Conservation (phyloP, 1,140 invertebrate species). For the Copidosoma floridanum region DNA sequence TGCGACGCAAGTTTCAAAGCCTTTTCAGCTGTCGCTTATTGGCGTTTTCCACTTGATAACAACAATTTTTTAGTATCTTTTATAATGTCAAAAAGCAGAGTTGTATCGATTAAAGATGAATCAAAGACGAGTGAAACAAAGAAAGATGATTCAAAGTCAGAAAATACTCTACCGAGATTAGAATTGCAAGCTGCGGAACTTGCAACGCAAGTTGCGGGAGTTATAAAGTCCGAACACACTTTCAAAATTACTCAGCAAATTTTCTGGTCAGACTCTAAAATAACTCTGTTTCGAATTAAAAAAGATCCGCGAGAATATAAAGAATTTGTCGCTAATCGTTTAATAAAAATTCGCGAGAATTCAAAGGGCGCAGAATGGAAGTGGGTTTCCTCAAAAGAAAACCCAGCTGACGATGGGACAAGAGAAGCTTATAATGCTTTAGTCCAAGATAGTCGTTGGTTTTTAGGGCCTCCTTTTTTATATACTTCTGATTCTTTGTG, state of each 20-base stretch:
- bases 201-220: not conserved
- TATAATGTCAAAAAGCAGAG: not conserved
- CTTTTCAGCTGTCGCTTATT: not conserved
- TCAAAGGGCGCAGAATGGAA: constrained; percentile 29
- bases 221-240: not conserved
- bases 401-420: constrained; percentile 36
- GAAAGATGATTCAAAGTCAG: too few species aligned
- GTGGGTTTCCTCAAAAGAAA: constrained; percentile 32
- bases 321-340: constrained; percentile 46
- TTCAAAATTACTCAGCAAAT: not conserved
- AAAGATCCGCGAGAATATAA: constrained; percentile 22
- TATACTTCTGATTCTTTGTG: too few species aligned
- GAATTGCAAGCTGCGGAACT: not conserved
- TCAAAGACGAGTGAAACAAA: not conserved
- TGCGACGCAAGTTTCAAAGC: not conserved
- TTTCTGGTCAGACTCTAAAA: not conserved
- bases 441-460: constrained; percentile 17
- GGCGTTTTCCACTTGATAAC: not conserved
- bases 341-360: constrained; percentile 42
- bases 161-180: not conserved
- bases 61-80: not conserved
- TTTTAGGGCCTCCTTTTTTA: constrained; percentile 21
- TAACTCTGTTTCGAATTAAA: not conserved
- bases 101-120: not conserved
- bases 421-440: not conserved